Evolutionary conservation across 2,888 invertebrate species (phyloP).

Genomic region (Apomyelois bistriatella): DNA sequence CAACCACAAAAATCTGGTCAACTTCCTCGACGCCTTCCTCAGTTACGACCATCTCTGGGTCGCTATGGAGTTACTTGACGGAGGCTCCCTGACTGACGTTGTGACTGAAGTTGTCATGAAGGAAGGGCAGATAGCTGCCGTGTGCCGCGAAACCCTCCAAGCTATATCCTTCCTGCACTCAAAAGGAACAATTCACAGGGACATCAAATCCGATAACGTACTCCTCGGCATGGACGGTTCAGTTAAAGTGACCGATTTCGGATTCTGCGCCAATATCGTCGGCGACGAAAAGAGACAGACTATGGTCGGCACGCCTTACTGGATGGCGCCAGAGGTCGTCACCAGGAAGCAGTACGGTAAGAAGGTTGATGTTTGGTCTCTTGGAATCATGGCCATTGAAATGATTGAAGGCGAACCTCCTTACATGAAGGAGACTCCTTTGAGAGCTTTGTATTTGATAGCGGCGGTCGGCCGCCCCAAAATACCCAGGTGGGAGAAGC

Average conservation of each 20-base stretch:
- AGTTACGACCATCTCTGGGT: slow-evolving; percentile 96
- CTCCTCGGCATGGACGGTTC: slow-evolving; percentile 95
- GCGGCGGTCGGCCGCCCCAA: slow-evolving; percentile 97
- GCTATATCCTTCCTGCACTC: slow-evolving; percentile 94
- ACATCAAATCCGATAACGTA: slow-evolving; percentile 98
- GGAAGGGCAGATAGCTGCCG: slow-evolving; percentile 97
- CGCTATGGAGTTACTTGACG: slow-evolving; percentile 96
- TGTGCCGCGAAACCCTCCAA: slow-evolving; percentile 90
- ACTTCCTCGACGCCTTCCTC: slow-evolving; percentile 96
- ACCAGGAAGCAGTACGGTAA: slow-evolving; percentile 96
- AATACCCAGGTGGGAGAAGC: slow-evolving; percentile 89
- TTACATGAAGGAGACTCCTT: slow-evolving; percentile 95
- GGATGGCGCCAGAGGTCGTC: slow-evolving; percentile 98
- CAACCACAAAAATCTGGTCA: slow-evolving; percentile 96
- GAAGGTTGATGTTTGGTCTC: slow-evolving; percentile 95
- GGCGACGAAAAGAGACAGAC: slow-evolving; percentile 97
- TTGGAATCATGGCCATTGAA: slow-evolving; percentile 99
- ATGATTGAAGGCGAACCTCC: slow-evolving; percentile 97
- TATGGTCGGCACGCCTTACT: slow-evolving; percentile 98
- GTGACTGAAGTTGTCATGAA: slow-evolving; percentile 98
- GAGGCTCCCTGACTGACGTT: slow-evolving; percentile 97
- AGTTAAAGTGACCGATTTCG: slow-evolving; percentile 97
- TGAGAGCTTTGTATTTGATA: slow-evolving; percentile 95
- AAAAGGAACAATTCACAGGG: slow-evolving; percentile 94
- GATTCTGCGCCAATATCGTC: slow-evolving; percentile 97